Evolutionary conservation across 1,140 invertebrate species (phyloP).

Genomic region (Mactra quadrangularis): DNA sequence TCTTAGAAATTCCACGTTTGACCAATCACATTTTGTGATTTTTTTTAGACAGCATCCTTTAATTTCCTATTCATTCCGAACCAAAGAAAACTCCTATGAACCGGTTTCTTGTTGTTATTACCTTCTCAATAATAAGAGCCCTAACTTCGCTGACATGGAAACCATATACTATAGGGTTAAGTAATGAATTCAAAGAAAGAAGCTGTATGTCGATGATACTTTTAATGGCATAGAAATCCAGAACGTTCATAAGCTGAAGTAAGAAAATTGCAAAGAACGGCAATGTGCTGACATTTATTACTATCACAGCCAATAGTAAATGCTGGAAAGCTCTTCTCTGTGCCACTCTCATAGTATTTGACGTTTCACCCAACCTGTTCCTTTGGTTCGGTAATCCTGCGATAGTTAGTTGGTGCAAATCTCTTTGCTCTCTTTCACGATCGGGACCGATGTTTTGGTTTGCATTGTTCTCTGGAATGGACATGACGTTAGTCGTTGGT

Average conservation of each 20-base stretch:
- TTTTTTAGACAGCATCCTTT: too few relatives aligned
- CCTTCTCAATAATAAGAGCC: not conserved
- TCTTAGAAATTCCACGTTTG: too few relatives aligned
- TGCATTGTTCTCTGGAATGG: not conserved
- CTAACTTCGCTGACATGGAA: conserved; percentile 1
- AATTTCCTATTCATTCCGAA: too few relatives aligned
- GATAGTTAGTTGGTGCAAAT: not conserved
- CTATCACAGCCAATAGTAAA: not conserved
- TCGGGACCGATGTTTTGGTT: not conserved
- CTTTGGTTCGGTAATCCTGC: not conserved
- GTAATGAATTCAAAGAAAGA: not conserved
- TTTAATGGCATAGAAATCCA: not conserved
- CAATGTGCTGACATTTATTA: not conserved
- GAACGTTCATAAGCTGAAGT: too few relatives aligned
- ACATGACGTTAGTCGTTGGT: not conserved
- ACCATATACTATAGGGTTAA: conserved; percentile 15
- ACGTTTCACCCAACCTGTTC: not conserved
- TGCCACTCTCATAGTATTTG: not conserved
- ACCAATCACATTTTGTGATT: too few relatives aligned
- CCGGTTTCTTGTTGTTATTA: not conserved
- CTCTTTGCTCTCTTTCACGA: not conserved
- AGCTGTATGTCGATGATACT: conserved; percentile 11
- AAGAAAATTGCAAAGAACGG: too few relatives aligned
- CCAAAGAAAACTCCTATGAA: not conserved
- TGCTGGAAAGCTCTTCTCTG: conserved; percentile 3